Evolutionary conservation across 2,888 invertebrate genomes (phyloP).

Genomic region (Chalcis sispes): DNA sequence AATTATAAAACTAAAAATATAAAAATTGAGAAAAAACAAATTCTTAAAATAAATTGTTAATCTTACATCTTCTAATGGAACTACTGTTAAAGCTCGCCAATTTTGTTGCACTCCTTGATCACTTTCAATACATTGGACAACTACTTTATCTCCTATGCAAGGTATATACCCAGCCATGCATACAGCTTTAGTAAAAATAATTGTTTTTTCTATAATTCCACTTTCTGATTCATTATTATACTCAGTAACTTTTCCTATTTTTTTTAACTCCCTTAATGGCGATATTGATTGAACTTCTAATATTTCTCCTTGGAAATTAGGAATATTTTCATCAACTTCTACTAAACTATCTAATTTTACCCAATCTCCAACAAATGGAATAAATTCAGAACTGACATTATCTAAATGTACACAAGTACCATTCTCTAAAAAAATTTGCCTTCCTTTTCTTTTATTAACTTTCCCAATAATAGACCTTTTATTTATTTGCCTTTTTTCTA

Average conservation of each 20-base stretch:
- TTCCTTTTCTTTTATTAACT: conserved; percentile 73
- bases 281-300: conserved; percentile 80
- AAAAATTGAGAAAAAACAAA: not conserved
- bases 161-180: conserved; percentile 78
- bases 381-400: conserved; percentile 80
- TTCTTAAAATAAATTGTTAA: conserved; percentile 7
- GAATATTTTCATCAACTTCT: conserved; percentile 79
- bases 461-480: conserved; percentile 73
- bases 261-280: conserved; percentile 80
- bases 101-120: conserved; percentile 79
- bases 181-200: conserved; percentile 80
- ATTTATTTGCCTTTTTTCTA: conserved; percentile 57
- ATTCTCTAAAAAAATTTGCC: conserved; percentile 77
- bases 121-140: conserved; percentile 85
- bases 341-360: conserved; percentile 81
- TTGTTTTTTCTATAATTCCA: conserved; percentile 80
- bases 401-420: conserved; percentile 81
- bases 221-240: conserved; percentile 71
- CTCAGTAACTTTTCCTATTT: conserved; percentile 77
- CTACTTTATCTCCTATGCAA: conserved; percentile 80
- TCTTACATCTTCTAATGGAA: conserved; percentile 66
- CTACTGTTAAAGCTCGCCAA: conserved; percentile 80
- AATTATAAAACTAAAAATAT: conserved; percentile 7
- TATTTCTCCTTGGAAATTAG: conserved; percentile 78
- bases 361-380: conserved; percentile 85